Evolutionary conservation across 2,113 vertebrate genomes (phyloP), one percentile per base, ranked within the genome.

Genomic region (Rhea pennata): DNA sequence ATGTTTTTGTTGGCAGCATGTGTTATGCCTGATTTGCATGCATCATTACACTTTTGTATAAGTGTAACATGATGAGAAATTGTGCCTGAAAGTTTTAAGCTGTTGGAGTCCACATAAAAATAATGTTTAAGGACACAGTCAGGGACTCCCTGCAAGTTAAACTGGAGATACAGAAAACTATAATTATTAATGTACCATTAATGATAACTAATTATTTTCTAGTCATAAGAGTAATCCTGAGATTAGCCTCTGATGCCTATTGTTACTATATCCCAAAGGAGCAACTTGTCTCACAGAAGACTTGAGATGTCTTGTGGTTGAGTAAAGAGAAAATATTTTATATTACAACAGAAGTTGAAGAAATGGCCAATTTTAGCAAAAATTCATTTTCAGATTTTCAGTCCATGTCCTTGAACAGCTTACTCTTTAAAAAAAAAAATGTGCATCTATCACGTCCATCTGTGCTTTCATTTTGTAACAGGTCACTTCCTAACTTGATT

Each of bases 161-260:
- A 48, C 27, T n/a, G 33, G 14, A 15, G 83, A 59, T 93, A 88
- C 66, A 93, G 70, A 53, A 61, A 91, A 84, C 21, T 84, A 7
- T 61, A 70, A 87, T 88, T 79, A 80, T 73, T 58, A 27, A 36
- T n/a, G 13, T 62, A 24, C 50, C 8, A 44, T 94, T 94, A 94
- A 69, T 74, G 61, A 76, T 79, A 96, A 92, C 73, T 84, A 93
- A 64, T 81, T 92, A 70, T 56, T 56, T 33, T 86, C 48, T 69
- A 80, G 23, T 74, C 56, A 26, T 82, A 84, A 90, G 69, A 91
- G 46, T 61, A 79, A 88, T 88, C 65, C 83, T 92, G 50, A 75
- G 58, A 12, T 39, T 91, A 85, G 33, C 71, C 40, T 77, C 87
- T 91, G 62, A 85, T 84, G 81, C 66, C 88, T 88, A 87, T 66